These are phyloP conservation scores for Drosophila hydei DNA, from an alignment of 1,140 invertebrate genomes.

Conservation along the genomic window DNA sequence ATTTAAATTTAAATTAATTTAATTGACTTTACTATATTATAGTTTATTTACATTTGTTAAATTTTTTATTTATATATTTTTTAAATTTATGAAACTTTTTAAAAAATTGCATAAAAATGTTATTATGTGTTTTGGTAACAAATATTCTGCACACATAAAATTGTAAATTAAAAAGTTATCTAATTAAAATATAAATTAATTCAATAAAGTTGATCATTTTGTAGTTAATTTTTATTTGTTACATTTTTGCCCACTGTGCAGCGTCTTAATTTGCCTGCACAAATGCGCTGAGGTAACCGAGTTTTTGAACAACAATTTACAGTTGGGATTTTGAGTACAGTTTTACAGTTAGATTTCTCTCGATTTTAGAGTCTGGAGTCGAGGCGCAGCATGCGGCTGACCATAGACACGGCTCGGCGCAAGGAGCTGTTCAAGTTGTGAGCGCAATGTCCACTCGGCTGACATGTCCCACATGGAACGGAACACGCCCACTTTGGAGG, in stretches of 20 bases:
- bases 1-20: too few species aligned
- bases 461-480: slow-evolving; percentile 62
- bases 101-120: too few species aligned
- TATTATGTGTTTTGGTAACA: too few species aligned
- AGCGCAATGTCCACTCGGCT: slow-evolving; percentile 57
- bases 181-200: too few species aligned
- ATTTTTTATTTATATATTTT: too few species aligned
- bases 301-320: slow-evolving; percentile 35
- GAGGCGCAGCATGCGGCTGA: slow-evolving; percentile 13
- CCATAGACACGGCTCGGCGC: not conserved
- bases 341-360: not conserved
- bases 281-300: slow-evolving; percentile 63
- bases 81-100: slow-evolving; percentile 5
- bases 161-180: too few species aligned
- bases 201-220: too few species aligned
- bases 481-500: slow-evolving; percentile 60
- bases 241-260: too few species aligned
- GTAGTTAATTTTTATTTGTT: too few species aligned
- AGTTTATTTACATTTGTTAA: too few species aligned
- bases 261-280: slow-evolving; percentile 60
- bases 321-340: not conserved
- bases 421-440: slow-evolving; percentile 19
- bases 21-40: too few species aligned
- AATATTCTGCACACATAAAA: too few species aligned
- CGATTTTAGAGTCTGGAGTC: not conserved